Conservation (phyloP, 1,140 invertebrate genomes). For the roundworm (Caenorhabditis elegans) region WBcel235 BX284605.5:6159501-6160000, state of each 20-base stretch:
- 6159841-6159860: not conserved
- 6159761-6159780: not conserved
- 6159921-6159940: not conserved
- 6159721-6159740: not conserved
- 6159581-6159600: not conserved
- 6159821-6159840: not conserved
- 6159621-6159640: not conserved
- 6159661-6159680: not conserved
- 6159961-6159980: not conserved
- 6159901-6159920: not conserved
- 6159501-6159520: not conserved
- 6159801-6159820: not conserved
- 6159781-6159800: not conserved
- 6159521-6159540: not conserved
- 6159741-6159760: not conserved
- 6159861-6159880: not conserved
- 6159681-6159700: slow-evolving; percentile 13
- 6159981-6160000: not conserved
- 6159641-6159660: slow-evolving; percentile 1
- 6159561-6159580: not conserved
- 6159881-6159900: not conserved
- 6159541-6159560: not conserved
- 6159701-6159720: not conserved
- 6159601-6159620: not conserved
- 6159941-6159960: not conserved